Percentiles rank a stretch among this genome's conserved stretches.
phyloP scores from a whole-genome alignment of 2,797 vertebrate genomes.

The Arrhamphus sclerolepis region DNA sequence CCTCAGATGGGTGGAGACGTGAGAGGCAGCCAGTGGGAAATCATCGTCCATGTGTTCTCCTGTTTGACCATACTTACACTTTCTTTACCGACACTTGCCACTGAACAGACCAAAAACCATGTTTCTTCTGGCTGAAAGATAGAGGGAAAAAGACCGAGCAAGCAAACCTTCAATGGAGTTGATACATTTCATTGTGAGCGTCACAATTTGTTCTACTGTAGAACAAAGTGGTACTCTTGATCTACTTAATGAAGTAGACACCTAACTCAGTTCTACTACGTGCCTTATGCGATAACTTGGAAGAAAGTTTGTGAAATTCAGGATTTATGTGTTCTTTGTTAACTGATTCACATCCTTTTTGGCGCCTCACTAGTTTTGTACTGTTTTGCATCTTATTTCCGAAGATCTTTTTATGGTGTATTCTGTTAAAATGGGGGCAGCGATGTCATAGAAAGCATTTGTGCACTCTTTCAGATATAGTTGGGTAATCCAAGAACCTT shows the following conservation, averaged over 20 bases:
- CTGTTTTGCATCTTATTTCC: conserved; percentile 98
- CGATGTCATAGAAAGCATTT: conserved; percentile 98
- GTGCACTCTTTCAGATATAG: conserved; percentile 98
- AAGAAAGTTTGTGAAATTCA: conserved; percentile 99
- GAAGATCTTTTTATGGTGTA: conserved; percentile 99
- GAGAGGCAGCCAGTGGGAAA: conserved; percentile 70
- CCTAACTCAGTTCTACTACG: conserved; percentile 99
- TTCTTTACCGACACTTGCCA: conserved; percentile 92
- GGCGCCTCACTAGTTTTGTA: conserved; percentile 99
- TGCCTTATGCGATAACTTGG: conserved; percentile 99
- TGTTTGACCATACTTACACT: conserved; percentile 82
- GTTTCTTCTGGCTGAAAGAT: conserved; percentile 90
- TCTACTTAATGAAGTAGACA: conserved; percentile 95
- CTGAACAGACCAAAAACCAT: conserved; percentile 91
- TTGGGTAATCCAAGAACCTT: conserved; percentile 97
- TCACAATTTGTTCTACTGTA: conserved; percentile 94
- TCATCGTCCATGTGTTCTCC: conserved; percentile 67
- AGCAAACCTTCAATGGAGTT: conserved; percentile 85
- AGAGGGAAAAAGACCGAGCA: conserved; percentile 62
- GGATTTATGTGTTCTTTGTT: conserved; percentile 99
- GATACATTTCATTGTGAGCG: conserved; percentile 87
- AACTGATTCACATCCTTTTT: conserved; percentile 97
- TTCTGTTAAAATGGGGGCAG: conserved; percentile 94
- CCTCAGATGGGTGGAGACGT: conserved; percentile 69
- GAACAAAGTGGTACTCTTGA: conserved; percentile 96